A percentile compares a stretch with the other conserved stretches of the same genome.
Evolutionary conservation across 2,888 invertebrate genomes (phyloP).

Genomic region (Troides oblongomaculatus): DNA sequence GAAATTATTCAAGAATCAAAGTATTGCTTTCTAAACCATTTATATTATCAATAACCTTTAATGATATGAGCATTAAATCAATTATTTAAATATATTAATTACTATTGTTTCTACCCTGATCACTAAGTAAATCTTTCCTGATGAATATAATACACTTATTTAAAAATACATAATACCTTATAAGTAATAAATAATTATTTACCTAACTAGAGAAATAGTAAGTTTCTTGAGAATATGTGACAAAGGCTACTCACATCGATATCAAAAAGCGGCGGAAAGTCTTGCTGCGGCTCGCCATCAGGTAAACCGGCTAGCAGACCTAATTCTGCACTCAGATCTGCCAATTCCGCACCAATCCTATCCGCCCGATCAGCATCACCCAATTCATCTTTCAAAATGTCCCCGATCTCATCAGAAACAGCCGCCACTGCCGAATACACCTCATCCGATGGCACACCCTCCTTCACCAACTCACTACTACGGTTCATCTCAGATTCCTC

Average conservation of each 20-base stretch:
- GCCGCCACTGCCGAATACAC: conserved; percentile 70
- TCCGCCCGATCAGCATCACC: conserved; percentile 69
- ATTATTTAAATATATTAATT: conserved; percentile 13
- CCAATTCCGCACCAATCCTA: conserved; percentile 68
- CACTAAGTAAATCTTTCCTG: background rate
- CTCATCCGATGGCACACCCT: conserved; percentile 62
- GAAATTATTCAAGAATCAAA: too few relatives aligned
- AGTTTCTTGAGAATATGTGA: background rate
- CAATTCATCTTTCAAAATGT: conserved; percentile 71
- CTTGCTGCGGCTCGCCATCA: conserved; percentile 63
- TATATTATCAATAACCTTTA: too few relatives aligned
- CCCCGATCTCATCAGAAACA: conserved; percentile 72
- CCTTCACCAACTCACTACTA: conserved; percentile 58
- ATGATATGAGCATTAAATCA: background rate
- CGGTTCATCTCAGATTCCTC: conserved; percentile 58
- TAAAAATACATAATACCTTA: background rate
- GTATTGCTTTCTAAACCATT: too few relatives aligned
- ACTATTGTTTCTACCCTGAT: background rate
- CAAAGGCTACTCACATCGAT: conserved; percentile 61
- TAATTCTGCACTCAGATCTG: conserved; percentile 69
- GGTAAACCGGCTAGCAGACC: conserved; percentile 69
- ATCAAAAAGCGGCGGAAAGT: conserved; percentile 70
- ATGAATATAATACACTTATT: background rate
- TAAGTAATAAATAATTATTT: background rate
- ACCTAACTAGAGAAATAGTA: background rate